Evolutionary conservation across 2,888 invertebrate species (phyloP), one percentile per base, ranked within the genome.

Genomic region (Autographa gamma): DNA sequence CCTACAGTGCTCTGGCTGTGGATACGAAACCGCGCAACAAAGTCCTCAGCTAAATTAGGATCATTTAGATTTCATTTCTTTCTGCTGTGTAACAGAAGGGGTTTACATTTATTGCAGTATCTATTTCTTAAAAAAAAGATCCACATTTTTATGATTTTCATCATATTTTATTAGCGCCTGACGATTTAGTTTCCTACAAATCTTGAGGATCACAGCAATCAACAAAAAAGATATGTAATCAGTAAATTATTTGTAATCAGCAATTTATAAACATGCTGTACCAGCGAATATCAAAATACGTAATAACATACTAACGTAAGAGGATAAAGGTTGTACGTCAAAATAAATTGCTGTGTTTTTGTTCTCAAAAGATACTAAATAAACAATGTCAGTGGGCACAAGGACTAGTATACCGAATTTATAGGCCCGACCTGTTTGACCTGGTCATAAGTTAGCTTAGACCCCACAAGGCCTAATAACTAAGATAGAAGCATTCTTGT

Each of bases 341-440:
- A 63, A 80, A 80, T 68, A 61, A 75, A 78, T 71, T 68, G 78
- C 66, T 56, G 54, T 77, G 61, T 80, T 77, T 82, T 77, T 63
- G 41, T 63, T 66, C 71, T 71, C 63, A 60, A 77, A 79, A 71
- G 69, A 74, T 63, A 71, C 68, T 62, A 68, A 60, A 74, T 65
- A 83, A 71, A 81, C 81, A 76, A 80, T 25, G 48, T 25, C 38
- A 59, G 60, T 18, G 61, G 58, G 66, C 78, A 68, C 72, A 72
- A 74, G 73, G 78, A 71, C 76, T 60, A 63, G 34, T 60, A 32
- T 67, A 64, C 65, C 52, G 62, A 81, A 81, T 83, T 76, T 83
- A 81, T 83, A 70, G 70, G 67, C 32, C 14, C 61, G 59, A 66
- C 67, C 67, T 58, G 65, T 54, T 56, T 62, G 60, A 66, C 62